Base-by-base conservation (phyloP, 2,888 invertebrate genomes). In the Erynnis tages region DNA sequence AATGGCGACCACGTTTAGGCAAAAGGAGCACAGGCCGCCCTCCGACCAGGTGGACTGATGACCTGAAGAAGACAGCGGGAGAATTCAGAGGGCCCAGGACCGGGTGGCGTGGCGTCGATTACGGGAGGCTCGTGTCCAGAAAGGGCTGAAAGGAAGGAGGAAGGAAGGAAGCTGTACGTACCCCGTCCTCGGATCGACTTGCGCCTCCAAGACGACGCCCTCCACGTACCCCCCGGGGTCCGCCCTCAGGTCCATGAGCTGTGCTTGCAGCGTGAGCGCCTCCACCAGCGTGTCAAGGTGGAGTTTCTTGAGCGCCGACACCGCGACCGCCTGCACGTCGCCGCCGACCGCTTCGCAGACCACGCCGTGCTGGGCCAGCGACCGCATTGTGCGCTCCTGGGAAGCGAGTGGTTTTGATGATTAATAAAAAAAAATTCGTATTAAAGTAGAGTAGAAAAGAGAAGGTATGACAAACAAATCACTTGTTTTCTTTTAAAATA, bases 141-240 rank as follows among this genome's bases (percentile, higher is more conserved):
- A n/a, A n/a, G n/a, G n/a, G n/a, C n/a, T n/a, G n/a, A n/a, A n/a
- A n/a, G n/a, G n/a, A n/a, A n/a, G n/a, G n/a, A n/a, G n/a, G n/a
- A n/a, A n/a, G n/a, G n/a, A n/a, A n/a, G n/a, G n/a, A n/a, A n/a
- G n/a, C n/a, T n/a, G 13, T 16, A 47, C 75, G 71, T 17, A 82
- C 82, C 82, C 82, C 4, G 67, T 67, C 4, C 60, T 63, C 0
- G 76, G 65, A 17, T 85, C 79, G 47, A 84, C 29, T 29, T 92
- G 93, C 0, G 98, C 94, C 81, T 99, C 99, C 0, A 99, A 91
- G 0, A 99, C 94, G 8, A 95, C 93, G 0, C 96, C 99, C 82
- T 99, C 98, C 0, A 96, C 96, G 1, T 92, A 87, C 0, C 98
- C 98, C 0, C 90, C 91, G 0, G 94, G 94, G 79, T 98, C 97